Conservation (phyloP, 2,797 vertebrate genomes). For the Coregonus suidteri region DNA sequence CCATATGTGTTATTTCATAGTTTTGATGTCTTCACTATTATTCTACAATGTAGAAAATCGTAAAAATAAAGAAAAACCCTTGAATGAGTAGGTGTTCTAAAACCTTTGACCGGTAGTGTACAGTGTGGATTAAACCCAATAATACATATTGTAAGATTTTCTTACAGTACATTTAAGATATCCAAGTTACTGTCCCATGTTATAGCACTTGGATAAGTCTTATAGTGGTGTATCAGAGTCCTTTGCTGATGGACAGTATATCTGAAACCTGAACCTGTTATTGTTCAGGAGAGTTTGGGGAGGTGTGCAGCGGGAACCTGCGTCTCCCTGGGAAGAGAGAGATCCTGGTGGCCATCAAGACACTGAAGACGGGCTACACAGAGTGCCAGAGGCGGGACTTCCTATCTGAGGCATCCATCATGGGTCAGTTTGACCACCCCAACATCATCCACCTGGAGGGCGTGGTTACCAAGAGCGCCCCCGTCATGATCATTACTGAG, state of each 20-base stretch:
- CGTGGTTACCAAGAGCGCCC: conserved; percentile 87
- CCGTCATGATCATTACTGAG: conserved; percentile 90
- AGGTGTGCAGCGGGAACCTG: conserved; percentile 88
- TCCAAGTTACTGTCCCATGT: not conserved
- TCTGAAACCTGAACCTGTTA: not conserved
- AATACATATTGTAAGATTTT: not conserved
- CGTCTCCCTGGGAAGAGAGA: conserved; percentile 88
- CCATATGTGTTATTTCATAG: too few species aligned
- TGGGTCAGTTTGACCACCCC: conserved; percentile 90
- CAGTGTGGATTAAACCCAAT: not conserved
- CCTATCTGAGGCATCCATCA: conserved; percentile 88
- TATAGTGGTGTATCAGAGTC: not conserved
- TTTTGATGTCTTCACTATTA: too few species aligned
- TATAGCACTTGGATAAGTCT: not conserved
- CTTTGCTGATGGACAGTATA: not conserved
- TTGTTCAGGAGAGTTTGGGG: conserved; percentile 84
- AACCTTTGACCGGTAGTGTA: not conserved
- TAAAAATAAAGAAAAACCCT: too few species aligned
- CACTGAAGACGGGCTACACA: conserved; percentile 85
- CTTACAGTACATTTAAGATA: not conserved
- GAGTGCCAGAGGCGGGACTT: conserved; percentile 89
- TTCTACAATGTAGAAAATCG: too few species aligned
- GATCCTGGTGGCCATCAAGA: conserved; percentile 90
- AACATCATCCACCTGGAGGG: conserved; percentile 90
- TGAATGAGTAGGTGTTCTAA: too few species aligned